Evolutionary conservation across 2,797 vertebrate species (phyloP).

Genomic region (Megaceryle alcyon): DNA sequence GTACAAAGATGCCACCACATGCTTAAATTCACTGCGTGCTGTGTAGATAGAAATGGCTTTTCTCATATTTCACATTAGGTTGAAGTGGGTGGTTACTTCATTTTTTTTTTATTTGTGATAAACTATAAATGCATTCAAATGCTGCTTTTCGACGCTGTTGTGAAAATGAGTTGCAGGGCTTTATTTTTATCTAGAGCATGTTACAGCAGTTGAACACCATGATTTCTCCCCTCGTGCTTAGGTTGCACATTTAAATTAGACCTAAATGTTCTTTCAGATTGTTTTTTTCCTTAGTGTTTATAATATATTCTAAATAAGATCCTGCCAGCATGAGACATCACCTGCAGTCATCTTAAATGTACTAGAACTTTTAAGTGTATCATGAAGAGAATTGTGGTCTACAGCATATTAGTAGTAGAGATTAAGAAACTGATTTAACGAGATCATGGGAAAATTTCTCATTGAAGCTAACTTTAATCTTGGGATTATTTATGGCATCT

Average conservation of each 20-base stretch:
- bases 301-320: not conserved
- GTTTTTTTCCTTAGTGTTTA: not conserved
- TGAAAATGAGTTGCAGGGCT: not conserved
- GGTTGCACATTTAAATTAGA: not conserved
- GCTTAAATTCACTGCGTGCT: not conserved
- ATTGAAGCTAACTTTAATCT: not conserved
- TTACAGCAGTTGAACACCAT: not conserved
- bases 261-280: not conserved
- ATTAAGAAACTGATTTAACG: not conserved
- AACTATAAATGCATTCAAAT: not conserved
- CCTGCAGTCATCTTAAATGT: not conserved
- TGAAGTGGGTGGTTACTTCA: not conserved
- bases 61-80: not conserved
- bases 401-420: not conserved
- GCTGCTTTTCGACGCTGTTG: not conserved
- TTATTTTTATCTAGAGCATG: not conserved
- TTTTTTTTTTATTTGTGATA: not conserved
- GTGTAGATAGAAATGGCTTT: not conserved
- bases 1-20: fast-evolving
- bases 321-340: not conserved
- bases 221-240: not conserved
- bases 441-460: not conserved
- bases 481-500: not conserved
- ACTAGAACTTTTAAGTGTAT: not conserved
- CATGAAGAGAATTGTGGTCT: not conserved